These are phyloP conservation scores for Bombus soroeensis DNA, from an alignment of 1,140 invertebrate species.

Conservation along the genomic window DNA sequence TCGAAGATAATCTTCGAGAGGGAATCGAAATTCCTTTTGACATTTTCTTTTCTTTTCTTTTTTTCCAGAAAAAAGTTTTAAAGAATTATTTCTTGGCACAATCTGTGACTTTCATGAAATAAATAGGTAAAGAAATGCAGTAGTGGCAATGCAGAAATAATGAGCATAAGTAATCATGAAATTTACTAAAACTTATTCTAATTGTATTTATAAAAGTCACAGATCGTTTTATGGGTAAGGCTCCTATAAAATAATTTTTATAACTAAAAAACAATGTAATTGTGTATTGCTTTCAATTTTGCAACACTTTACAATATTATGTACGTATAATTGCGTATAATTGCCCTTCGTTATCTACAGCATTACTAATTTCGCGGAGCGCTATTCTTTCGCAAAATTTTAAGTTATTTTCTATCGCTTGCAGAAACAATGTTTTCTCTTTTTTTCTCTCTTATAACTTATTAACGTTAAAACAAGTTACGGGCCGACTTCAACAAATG, in stretches of 20 bases:
- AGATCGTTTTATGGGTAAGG: slow-evolving; percentile 25
- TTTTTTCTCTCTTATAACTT: too few species aligned
- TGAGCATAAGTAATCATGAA: neutral
- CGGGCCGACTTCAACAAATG: neutral
- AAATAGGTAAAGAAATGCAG: neutral
- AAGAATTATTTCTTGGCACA: neutral
- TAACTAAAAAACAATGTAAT: slow-evolving; percentile 33
- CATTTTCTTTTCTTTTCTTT: too few species aligned
- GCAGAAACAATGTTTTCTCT: neutral
- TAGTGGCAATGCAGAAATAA: neutral
- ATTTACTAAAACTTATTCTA: slow-evolving; percentile 59
- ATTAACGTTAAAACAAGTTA: neutral
- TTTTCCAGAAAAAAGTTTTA: neutral
- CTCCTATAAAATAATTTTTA: slow-evolving; percentile 42
- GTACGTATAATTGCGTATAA: slow-evolving; percentile 30
- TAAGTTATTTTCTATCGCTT: too few species aligned
- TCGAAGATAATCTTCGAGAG: neutral
- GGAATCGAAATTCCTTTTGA: neutral
- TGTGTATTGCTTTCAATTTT: slow-evolving; percentile 46
- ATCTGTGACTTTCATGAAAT: slow-evolving; percentile 11
- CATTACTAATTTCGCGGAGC: neutral
- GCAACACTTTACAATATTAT: slow-evolving; percentile 27
- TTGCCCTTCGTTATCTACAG: slow-evolving; percentile 26
- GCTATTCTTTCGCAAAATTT: slow-evolving; percentile 5
- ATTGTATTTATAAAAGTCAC: slow-evolving; percentile 60